Base-by-base conservation (phyloP, 2,113 vertebrate species). In the Sus scrofa region DNA sequence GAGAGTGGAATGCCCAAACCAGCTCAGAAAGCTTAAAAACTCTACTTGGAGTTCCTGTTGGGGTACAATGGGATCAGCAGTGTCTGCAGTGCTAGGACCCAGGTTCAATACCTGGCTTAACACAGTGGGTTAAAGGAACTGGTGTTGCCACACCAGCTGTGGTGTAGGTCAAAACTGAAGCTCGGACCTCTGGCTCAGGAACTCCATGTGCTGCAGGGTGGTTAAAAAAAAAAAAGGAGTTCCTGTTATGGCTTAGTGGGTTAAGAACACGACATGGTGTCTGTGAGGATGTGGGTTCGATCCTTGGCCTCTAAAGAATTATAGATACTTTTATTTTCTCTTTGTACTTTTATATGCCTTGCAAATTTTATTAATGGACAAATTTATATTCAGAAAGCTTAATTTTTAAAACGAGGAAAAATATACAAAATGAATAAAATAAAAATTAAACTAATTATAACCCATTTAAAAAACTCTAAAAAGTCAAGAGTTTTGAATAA, bases 401-500 rank as follows among this genome's bases (percentile, higher is more conserved):
- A 68, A 71, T 12, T 68, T 89, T 89, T 37, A 74, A 93, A 67
- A 68, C 19, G 13, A 92, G n/a, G 15, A 96, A 5, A 58, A 91
- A 75, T 44, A 86, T n/a, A 73, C 65, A 67, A 79, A 13, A 2
- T 84, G 92, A 54, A 86, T 70, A 74, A 91, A 73, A 60, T 85
- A 6, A 52, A 88, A 63, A 63, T 68, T 60, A 60, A 62, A 62
- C 24, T 22, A 37, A 68, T 86, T 63, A 22, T 83, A 75, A 54
- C 9, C 30, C 60, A 62, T 56, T 44, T 44, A 44, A 15, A 81
- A 74, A 52, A 32, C 34, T 54, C 32, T 67, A 52, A n/a, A n/a
- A 56, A 68, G 16, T 63, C 50, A 94, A 77, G 68, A 91, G 95
- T 82, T 71, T 88, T 92, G 75, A 89, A 68, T 65, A 16, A 71